A percentile compares a stretch with the other conserved stretches of the same genome.
Conservation (phyloP, 2,797 vertebrate species). For the Cetoscarus ocellatus region DNA sequence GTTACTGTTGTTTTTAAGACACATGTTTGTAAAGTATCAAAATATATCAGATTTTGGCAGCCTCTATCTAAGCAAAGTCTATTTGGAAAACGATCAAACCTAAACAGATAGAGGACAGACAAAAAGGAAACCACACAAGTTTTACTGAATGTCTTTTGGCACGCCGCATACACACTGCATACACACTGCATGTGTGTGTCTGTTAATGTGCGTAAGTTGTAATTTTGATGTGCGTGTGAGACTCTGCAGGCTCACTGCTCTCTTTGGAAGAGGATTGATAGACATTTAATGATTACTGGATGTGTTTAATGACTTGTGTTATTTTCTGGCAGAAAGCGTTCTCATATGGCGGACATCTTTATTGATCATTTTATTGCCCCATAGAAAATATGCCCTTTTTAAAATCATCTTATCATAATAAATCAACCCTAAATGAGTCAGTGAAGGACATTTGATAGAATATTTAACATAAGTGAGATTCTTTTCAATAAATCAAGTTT, state of each 20-base stretch:
- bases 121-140: too few relatives aligned
- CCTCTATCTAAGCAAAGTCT: too few relatives aligned
- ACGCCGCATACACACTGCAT: neutral
- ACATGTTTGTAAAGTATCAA: too few relatives aligned
- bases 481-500: conserved; percentile 15
- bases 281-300: conserved; percentile 13
- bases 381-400: neutral
- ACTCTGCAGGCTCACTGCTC: conserved; percentile 23
- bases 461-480: conserved; percentile 11
- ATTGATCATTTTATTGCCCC: neutral
- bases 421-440: conserved; percentile 12
- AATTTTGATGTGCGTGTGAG: conserved; percentile 23
- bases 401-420: neutral
- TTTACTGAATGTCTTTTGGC: too few relatives aligned
- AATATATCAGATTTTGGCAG: too few relatives aligned
- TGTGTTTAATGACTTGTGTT: conserved; percentile 5
- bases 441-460: conserved; percentile 1
- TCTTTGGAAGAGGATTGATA: conserved; percentile 28
- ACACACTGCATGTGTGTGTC: neutral
- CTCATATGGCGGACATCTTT: neutral
- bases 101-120: too few relatives aligned
- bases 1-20: too few relatives aligned
- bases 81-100: too few relatives aligned
- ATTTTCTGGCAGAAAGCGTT: conserved; percentile 1
- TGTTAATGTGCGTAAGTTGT: conserved; percentile 8